phyloP scores from a whole-genome alignment of 2,888 invertebrate species.

The Clistopyga incitator region DNA sequence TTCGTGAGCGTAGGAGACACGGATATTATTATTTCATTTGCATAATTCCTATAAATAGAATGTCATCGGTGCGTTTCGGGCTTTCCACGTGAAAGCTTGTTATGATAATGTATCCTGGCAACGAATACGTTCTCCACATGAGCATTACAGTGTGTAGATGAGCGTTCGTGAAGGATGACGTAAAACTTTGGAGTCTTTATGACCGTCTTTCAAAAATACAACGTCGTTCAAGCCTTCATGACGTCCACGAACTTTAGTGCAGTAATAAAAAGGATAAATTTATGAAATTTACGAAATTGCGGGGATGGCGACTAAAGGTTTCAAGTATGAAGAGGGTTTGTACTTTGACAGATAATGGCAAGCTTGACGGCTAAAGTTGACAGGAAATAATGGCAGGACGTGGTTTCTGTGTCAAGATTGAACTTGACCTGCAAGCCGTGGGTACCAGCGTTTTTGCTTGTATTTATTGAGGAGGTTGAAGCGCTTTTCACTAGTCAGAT shows the following conservation, averaged over 20 bases:
- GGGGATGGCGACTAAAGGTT: not conserved
- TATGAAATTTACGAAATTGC: constrained; percentile 3
- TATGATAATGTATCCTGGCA: constrained; percentile 69
- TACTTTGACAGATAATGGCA: constrained; percentile 2
- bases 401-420: constrained; percentile 81
- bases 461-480: not conserved
- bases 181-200: constrained; percentile 3
- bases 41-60: constrained; percentile 25
- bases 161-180: constrained; percentile 13
- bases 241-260: constrained; percentile 3
- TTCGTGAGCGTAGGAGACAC: not conserved
- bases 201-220: not conserved
- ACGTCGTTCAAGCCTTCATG: constrained; percentile 9
- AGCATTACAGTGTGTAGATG: not conserved
- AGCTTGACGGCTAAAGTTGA: constrained; percentile 1
- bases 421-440: constrained; percentile 81
- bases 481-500: not conserved
- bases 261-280: constrained; percentile 1
- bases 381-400: constrained; percentile 77
- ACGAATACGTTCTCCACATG: constrained; percentile 41
- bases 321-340: not conserved
- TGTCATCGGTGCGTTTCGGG: not conserved
- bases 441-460: constrained; percentile 66
- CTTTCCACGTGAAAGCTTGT: constrained; percentile 6
- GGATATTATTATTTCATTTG: constrained; percentile 13